phyloP scores from a whole-genome alignment of 1,140 invertebrate species.

The Teleogryllus occipitalis region DNA sequence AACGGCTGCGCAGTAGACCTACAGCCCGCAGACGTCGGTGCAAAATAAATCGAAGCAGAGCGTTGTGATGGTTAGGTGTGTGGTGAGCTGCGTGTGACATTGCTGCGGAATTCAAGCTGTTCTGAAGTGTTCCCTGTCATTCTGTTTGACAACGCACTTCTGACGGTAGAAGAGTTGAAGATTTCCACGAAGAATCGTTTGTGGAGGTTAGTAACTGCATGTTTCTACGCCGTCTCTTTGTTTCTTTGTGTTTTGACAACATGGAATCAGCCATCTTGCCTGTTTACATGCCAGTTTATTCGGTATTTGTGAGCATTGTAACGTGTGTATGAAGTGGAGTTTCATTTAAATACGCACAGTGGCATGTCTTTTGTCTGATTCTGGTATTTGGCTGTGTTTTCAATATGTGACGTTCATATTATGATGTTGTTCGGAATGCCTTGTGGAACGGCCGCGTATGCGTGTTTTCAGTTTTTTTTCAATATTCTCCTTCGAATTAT shows the following conservation, averaged over 20 bases:
- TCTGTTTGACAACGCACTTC: not conserved
- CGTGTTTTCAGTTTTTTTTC: too few species aligned
- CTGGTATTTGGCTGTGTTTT: not conserved
- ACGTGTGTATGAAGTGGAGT: too few species aligned
- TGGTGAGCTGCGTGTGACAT: not conserved
- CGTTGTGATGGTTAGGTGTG: not conserved
- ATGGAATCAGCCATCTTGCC: not conserved
- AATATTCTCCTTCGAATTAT: too few species aligned
- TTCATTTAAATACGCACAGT: too few species aligned
- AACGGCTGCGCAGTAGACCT: not conserved
- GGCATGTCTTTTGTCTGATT: not conserved
- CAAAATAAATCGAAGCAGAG: slow-evolving; percentile 4
- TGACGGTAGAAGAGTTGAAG: not conserved
- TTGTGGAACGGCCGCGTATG: too few species aligned
- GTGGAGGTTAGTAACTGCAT: not conserved
- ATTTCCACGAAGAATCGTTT: not conserved
- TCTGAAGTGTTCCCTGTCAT: not conserved
- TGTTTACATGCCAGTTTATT: not conserved
- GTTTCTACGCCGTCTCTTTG: not conserved
- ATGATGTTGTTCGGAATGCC: too few species aligned
- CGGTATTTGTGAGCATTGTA: not conserved
- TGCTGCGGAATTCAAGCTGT: not conserved
- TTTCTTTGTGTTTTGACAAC: slow-evolving; percentile 5
- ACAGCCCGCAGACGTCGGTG: not conserved
- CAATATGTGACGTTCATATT: too few species aligned